These are phyloP conservation scores for Lepidotrigona ventralis DNA, from an alignment of 1,140 invertebrate genomes.

Conservation along the genomic window DNA sequence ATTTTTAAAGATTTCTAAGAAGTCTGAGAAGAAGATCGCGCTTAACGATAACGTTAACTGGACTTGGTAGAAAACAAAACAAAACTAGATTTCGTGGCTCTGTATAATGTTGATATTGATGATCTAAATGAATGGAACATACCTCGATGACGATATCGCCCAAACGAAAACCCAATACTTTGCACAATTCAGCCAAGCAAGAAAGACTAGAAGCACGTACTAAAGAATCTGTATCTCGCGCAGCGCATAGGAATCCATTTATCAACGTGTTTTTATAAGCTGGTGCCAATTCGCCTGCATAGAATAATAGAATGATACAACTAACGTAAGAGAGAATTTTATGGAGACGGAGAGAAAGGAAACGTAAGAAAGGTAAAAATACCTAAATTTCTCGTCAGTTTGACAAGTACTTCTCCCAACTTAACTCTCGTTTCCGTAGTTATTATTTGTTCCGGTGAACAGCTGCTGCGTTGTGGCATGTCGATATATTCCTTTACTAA, in stretches of 20 bases:
- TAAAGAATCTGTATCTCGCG: constrained; percentile 86
- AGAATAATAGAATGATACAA: constrained; percentile 53
- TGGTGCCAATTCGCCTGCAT: constrained; percentile 87
- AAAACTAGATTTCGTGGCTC: not conserved
- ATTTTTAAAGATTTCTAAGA: no score
- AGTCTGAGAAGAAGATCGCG: no score
- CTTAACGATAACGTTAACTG: no score
- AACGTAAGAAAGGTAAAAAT: constrained; percentile 57
- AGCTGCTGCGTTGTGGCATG: constrained; percentile 70
- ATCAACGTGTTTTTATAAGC: constrained; percentile 86
- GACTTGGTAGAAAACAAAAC: no score
- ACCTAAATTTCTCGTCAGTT: constrained; percentile 87
- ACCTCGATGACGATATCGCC: constrained; percentile 88
- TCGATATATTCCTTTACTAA: constrained; percentile 83
- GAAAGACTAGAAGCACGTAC: constrained; percentile 91
- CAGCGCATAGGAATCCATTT: constrained; percentile 86
- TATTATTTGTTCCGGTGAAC: constrained; percentile 71
- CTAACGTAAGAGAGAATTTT: not conserved
- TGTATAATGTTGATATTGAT: not conserved
- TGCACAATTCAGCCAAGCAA: constrained; percentile 91
- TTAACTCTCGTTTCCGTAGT: constrained; percentile 86
- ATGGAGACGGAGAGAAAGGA: not conserved
- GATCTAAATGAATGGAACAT: constrained; percentile 49
- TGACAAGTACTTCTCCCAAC: constrained; percentile 90
- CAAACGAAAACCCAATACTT: constrained; percentile 87